phyloP scores from a whole-genome alignment of 1,140 invertebrate genomes.

The Eriosoma lanigerum region DNA sequence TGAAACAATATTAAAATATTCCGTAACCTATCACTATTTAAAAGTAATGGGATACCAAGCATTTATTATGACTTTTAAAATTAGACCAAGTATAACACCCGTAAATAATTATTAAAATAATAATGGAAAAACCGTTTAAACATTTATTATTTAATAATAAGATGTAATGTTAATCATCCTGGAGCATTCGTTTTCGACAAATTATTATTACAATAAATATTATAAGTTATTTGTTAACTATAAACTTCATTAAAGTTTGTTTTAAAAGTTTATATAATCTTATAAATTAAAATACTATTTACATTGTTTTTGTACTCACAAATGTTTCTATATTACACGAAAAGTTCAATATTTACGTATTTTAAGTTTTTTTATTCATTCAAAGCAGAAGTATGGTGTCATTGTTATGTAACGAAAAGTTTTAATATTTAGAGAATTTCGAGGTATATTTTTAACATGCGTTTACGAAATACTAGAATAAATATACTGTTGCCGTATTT shows the following conservation, averaged over 20 bases:
- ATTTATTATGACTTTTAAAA: too few species aligned
- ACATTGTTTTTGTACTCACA: not conserved
- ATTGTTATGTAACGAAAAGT: constrained; percentile 5
- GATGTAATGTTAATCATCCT: not conserved
- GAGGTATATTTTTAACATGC: not conserved
- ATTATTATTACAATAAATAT: not conserved
- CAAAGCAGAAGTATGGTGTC: not conserved
- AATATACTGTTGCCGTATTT: constrained; percentile 4
- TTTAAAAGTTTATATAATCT: constrained; percentile 34
- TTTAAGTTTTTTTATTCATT: not conserved
- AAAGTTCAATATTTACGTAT: not conserved
- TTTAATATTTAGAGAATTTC: not conserved
- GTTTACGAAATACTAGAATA: not conserved
- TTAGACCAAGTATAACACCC: not conserved
- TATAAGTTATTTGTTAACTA: constrained; percentile 3
- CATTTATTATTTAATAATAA: not conserved
- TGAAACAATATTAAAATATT: not conserved
- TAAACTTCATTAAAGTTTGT: constrained; percentile 16
- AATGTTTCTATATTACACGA: not conserved
- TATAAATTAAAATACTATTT: not conserved
- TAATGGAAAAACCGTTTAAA: not conserved
- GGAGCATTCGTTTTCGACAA: not conserved
- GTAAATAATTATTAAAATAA: constrained; percentile 10
- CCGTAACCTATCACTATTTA: not conserved
- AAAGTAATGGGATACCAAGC: not conserved